Base-by-base conservation (phyloP, 2,888 invertebrate genomes). In the Heteropelma amictum region DNA sequence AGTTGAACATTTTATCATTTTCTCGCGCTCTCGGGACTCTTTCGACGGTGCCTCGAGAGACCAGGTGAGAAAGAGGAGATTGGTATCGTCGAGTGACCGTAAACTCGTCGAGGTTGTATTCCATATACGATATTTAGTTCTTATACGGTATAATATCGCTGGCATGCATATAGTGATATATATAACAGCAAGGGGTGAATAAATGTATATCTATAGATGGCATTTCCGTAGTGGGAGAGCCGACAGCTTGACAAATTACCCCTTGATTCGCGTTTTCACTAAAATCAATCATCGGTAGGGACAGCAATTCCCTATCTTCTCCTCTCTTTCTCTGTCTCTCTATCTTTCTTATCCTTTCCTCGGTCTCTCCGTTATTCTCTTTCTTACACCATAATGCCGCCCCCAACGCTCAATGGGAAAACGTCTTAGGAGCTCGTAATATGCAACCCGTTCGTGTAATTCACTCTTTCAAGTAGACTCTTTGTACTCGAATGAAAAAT, bases 241-340 rank as follows among this genome's bases (percentile, higher is more conserved):
- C 85, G 88, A 89, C 88, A 88, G 87, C 82, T 88, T 89, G 88
- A 88, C 88, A 88, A 88, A 89, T 88, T 86, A 82, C 86, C 82
- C 83, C 81, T 84, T 85, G 87, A 87, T 88, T 87, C 86, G 85
- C 87, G 85, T 85, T 88, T 87, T 88, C 88, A 83, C 86, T 85
- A 83, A 85, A 88, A 88, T 89, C 88, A 89, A 89, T 89, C 88
- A 79, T 79, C 78, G 53, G 17, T 35, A 42, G 49, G 64, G 72
- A 72, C 75, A 67, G 67, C 61, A 60, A 54, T 17, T 53, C 33
- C 40, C 40, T 54, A 3, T 12, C 30, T 23, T 7, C 23, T 0
- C 53, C 26, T 40, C 7, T 17, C n/a, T 30, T n/a, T 17, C 49
- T 47, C 26, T 14, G 6, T 35, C 17, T 17, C n/a, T n/a, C n/a